Evolutionary conservation across 2,113 vertebrate species (phyloP).

Genomic region (Manacus vitellinus): DNA sequence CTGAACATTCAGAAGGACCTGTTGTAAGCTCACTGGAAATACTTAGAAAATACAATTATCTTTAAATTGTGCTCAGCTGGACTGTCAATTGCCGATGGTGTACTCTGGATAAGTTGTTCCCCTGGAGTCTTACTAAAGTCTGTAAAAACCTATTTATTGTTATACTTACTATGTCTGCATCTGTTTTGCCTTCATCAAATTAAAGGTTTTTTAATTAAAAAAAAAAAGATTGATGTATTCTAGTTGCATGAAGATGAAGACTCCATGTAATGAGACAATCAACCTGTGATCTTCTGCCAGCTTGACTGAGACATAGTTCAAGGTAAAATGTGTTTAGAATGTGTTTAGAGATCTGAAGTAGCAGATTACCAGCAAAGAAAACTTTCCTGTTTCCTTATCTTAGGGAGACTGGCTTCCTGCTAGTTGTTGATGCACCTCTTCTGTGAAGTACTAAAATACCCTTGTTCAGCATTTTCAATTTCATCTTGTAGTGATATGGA

Average conservation of each 20-base stretch:
- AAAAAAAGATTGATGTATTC: neutral
- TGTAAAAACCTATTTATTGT: neutral
- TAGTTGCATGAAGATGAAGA: neutral
- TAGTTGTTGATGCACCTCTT: neutral
- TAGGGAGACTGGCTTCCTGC: conserved; percentile 21
- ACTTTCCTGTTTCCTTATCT: conserved; percentile 47
- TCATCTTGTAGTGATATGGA: neutral
- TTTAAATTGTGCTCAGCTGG: neutral
- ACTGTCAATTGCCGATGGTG: neutral
- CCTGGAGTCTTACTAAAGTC: neutral
- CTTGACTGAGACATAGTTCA: conserved; percentile 21
- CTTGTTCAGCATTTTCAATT: conserved; percentile 14
- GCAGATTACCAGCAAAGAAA: conserved; percentile 42
- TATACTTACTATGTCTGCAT: neutral
- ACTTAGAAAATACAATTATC: neutral
- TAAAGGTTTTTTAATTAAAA: neutral
- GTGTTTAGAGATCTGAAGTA: conserved; percentile 40
- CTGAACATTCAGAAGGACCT: neutral
- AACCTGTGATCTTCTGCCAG: conserved; percentile 61
- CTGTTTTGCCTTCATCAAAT: neutral
- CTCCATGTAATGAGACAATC: neutral
- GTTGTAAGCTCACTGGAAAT: neutral
- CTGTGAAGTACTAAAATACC: neutral
- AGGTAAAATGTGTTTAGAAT: conserved; percentile 40
- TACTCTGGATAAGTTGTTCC: neutral